Conservation (phyloP, 2,113 vertebrate genomes). For the Falcunculus frontatus region DNA sequence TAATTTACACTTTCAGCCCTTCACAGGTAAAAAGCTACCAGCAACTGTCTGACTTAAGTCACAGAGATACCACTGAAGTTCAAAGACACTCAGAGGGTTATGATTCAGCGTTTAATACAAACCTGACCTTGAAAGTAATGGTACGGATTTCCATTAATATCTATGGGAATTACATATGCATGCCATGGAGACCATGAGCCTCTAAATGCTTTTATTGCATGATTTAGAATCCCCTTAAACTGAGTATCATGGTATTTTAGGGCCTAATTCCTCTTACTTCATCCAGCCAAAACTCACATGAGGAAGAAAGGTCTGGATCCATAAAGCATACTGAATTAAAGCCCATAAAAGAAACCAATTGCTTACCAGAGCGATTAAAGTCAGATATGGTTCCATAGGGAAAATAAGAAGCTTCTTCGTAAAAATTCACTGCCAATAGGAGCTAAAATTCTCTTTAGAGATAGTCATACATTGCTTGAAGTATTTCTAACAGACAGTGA, state of each 20-base stretch:
- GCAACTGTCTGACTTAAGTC: background rate
- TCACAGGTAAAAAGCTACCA: background rate
- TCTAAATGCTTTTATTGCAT: slow-evolving; percentile 17
- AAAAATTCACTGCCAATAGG: background rate
- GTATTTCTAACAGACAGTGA: background rate
- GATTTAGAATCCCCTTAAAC: slow-evolving; percentile 27
- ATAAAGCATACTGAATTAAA: slow-evolving; percentile 13
- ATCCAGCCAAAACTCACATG: slow-evolving; percentile 1
- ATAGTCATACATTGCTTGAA: background rate
- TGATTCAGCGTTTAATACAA: background rate
- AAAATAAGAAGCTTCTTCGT: background rate
- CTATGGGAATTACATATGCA: slow-evolving; percentile 9
- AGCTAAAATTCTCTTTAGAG: background rate
- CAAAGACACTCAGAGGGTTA: background rate
- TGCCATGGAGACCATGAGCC: background rate
- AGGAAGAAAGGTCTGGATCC: slow-evolving; percentile 26
- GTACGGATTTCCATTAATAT: background rate
- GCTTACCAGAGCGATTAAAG: slow-evolving; percentile 40
- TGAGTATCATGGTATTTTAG: background rate
- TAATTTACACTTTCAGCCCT: background rate
- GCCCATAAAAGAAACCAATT: slow-evolving; percentile 25
- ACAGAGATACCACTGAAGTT: background rate
- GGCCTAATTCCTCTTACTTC: background rate
- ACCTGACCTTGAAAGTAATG: slow-evolving; percentile 28
- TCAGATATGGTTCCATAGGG: background rate